Base-by-base conservation (phyloP, 2,888 invertebrate species). In the Amphipoea lucens region DNA sequence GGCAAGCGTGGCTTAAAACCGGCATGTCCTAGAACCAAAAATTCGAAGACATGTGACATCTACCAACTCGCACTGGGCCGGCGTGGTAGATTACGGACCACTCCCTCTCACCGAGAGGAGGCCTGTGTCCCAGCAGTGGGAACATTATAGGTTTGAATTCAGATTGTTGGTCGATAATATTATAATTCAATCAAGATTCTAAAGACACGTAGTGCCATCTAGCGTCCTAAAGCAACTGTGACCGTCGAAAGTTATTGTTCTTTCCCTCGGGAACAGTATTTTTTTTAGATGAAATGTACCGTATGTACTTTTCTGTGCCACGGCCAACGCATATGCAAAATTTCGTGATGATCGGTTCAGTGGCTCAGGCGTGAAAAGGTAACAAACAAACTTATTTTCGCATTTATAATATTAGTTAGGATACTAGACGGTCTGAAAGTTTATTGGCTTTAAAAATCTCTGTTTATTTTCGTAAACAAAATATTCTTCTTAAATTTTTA, bases 391-490 rank as follows among this genome's bases (percentile, higher is more conserved):
- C 57, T 57, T 57, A 57, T 11, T n/a, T 23, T 57, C 4, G 23
- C 23, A 57, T 57, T 57, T 57, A 23, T 23, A 23, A 57, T 57
- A 57, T 23, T 48, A 57, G 57, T 57, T 57, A 57, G 9, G 4
- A 14, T 29, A 62, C 14, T 7, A 72, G 54, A n/a, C 11, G 40
- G 11, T 42, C 48, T 68, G 0, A 78, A 78, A 72, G 51, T 60
- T 48, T 45, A 66, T 40, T 42, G 60, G 36, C 51, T 72, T n/a
- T 79, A 17, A 68, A 74, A 83, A n/a, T 42, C 7, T 62, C 7
- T 62, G 51, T 79, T 71, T 74, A 63, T 57, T 63, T 74, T 74
- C n/a, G 36, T 42, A 23, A 11, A 14, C 20, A 17, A 60, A 79
- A 60, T 17, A 65, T 62, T 79, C 0, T 67, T 17, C 20, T 51